Evolutionary conservation across 2,888 invertebrate species (phyloP).

Genomic region (Leucoma salicis): DNA sequence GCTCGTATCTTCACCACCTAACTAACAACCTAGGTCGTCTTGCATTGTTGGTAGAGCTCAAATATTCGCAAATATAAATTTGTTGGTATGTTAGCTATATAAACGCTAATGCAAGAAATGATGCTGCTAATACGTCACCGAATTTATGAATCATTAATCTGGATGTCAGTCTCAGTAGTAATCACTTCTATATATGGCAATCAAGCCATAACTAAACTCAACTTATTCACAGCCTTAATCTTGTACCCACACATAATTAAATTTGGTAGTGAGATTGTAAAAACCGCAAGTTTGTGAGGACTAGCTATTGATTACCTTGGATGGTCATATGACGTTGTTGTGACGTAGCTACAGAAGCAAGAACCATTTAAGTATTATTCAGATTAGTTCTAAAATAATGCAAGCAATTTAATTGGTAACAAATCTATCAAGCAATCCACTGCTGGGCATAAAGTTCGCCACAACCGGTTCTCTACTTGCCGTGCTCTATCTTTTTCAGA

Average conservation of each 20-base stretch:
- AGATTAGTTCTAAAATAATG: too few relatives aligned
- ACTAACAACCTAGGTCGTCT: too few relatives aligned
- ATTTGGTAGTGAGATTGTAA: not conserved
- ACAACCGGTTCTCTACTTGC: too few relatives aligned
- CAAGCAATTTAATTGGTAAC: too few relatives aligned
- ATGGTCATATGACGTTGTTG: conserved; percentile 24
- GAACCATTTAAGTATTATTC: too few relatives aligned
- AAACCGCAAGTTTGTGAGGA: conserved; percentile 6
- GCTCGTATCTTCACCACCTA: too few relatives aligned
- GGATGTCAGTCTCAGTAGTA: too few relatives aligned
- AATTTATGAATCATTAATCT: conserved; percentile 72
- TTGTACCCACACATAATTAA: conserved; percentile 17
- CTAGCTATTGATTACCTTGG: conserved; percentile 20
- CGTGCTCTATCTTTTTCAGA: too few relatives aligned
- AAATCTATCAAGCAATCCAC: too few relatives aligned
- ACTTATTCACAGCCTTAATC: conserved; percentile 58
- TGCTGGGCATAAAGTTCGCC: too few relatives aligned
- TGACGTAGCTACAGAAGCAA: conserved; percentile 17
- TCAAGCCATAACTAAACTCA: conserved; percentile 39
- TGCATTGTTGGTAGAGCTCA: too few relatives aligned
- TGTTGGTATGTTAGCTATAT: conserved; percentile 28
- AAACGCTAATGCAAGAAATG: conserved; percentile 31
- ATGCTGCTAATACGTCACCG: conserved; percentile 51
- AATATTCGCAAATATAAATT: not conserved
- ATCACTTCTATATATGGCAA: conserved; percentile 66